Base-by-base conservation (phyloP, 2,888 invertebrate species). In the Linnaemya vulpina region DNA sequence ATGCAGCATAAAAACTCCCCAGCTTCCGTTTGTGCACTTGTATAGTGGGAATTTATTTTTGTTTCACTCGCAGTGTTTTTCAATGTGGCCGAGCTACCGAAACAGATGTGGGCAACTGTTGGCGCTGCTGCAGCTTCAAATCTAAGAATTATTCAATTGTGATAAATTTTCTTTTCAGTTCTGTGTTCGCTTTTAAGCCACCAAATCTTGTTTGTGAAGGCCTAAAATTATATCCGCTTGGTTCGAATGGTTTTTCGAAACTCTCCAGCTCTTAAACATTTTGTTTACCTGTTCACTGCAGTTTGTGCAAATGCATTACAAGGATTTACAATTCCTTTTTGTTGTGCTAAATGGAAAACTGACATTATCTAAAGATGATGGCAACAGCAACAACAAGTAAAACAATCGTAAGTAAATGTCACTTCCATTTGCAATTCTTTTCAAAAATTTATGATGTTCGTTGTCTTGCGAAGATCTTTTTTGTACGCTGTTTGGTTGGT, bases 371-470 rank as follows among this genome's bases (percentile, higher is more conserved):
- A 40, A 67, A 60, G 51, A 60, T 30, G n/a, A 68, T 13, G 30
- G 35, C 17, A 53, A 49, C 62, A 78, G 30, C 20, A 43, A 71
- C 43, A 63, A 58, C 65, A 63, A 63, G 75, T 75, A 80, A 79
- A 85, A 43, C 20, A 43, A 71, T 40, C 70, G 65, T 71, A 63
- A 63, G 75, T 75, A 80, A 79, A 85, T 85, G 77, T 85, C 83
- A 86, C 78, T 84, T 84, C 81, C 82, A 86, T 86, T 86, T 84
- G 84, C 86, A 82, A 79, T 80, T 55, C 73, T 83, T 74, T 83
- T 84, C 38, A 86, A 86, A 86, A 71, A 86, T 86, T 84, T 86
- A 84, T 84, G 78, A 84, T 74, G 49, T 78, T 80, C 63, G 63
- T 51, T 51, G 25, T 25, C 25, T 11, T 51, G 70, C 25, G n/a